Base-by-base conservation (phyloP, 2,888 invertebrate genomes). In the Catocala fraxini region DNA sequence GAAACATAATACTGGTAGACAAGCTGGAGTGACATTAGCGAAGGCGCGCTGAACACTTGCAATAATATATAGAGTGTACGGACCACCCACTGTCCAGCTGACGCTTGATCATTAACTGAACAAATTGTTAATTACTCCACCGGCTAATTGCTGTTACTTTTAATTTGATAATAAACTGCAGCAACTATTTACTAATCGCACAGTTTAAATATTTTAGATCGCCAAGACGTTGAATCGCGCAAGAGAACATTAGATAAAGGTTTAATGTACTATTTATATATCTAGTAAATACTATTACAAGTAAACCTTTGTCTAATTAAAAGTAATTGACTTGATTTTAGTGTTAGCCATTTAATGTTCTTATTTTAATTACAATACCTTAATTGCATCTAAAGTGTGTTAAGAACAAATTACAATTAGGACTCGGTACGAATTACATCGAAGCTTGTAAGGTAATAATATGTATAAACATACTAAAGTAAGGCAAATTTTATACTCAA, bases 11-110 rank as follows among this genome's bases (percentile, higher is more conserved):
- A 78, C 75, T 75, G 73, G 74, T 71, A 78, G 80, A 77, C 77
- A 77, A 77, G 77, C 69, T 77, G 66, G 67, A 84, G 83, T 82
- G 84, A 84, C 83, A 86, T 85, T 85, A 86, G 82, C 70, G 72
- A 73, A 68, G 70, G 67, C 65, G 78, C 79, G 82, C 81, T 85
- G 77, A 79, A 79, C 70, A 63, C 64, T 73, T 70, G 68, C 69
- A 71, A 72, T 72, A 70, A 69, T 75, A 71, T 68, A 71, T 71
- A 55, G 61, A 71, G 68, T 70, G 67, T 52, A 64, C 78, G 79
- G 84, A 84, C 81, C 84, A 76, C 75, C 69, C 73, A 70, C 63
- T 59, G 68, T 59, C 41, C 45, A 63, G 65, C 13, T 66, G 61
- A 62, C 56, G 65, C 71, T 72, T 63, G 73, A 70, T 80, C 77